A percentile compares a stretch with the other conserved stretches of the same genome.
phyloP scores from a whole-genome alignment of 2,888 invertebrate genomes.

The Protonemura montana region DNA sequence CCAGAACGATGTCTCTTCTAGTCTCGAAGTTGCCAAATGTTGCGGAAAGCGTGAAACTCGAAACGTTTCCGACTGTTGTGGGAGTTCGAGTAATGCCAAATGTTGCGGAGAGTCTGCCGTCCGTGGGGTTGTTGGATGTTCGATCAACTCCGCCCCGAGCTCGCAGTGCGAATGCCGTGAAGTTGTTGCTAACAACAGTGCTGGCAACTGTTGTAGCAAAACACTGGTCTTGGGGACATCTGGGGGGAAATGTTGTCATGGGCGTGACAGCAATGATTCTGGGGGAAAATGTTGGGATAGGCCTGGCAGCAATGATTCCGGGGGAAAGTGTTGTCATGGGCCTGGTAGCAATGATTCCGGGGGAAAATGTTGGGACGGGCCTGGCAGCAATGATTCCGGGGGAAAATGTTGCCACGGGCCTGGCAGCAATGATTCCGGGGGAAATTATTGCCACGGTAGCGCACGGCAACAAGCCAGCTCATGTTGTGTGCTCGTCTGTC shows the following conservation, averaged over 20 bases:
- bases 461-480: background rate
- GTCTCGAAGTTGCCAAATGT: too few relatives aligned
- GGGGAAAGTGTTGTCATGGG: background rate
- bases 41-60: too few relatives aligned
- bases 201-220: background rate
- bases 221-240: background rate
- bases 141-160: background rate
- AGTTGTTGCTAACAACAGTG: background rate
- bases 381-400: too few relatives aligned
- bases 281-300: background rate
- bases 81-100: too few relatives aligned
- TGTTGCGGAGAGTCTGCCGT: too few relatives aligned
- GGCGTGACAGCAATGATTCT: too few relatives aligned
- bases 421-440: background rate
- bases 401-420: too few relatives aligned
- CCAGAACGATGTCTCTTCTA: too few relatives aligned
- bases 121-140: too few relatives aligned
- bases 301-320: background rate
- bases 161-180: background rate
- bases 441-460: background rate
- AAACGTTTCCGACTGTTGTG: too few relatives aligned
- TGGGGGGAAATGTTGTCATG: background rate
- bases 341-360: background rate
- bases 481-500: constrained; percentile 33
- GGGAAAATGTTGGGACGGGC: background rate